Evolutionary conservation across 2,113 vertebrate genomes (phyloP), one percentile per base, ranked within the genome.

Genomic region (Sula dactylatra): DNA sequence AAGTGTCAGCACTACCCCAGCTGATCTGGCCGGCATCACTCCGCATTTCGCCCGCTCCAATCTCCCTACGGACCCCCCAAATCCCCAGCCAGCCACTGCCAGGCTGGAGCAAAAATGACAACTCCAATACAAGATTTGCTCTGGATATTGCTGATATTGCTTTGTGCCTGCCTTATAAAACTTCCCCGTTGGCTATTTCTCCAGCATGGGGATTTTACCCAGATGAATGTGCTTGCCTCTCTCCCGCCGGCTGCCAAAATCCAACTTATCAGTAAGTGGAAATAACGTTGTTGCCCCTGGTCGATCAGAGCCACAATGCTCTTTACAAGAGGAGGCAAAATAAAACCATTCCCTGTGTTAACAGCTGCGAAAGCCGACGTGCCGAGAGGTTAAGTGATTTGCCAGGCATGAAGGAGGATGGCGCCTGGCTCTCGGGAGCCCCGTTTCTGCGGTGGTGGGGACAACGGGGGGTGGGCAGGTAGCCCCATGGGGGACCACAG

Each of bases 91-190:
- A 0, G 11, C 42, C 86, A 45, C 90, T 77, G 83, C 72, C 4
- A 2, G 58, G 50, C 34, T 4, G 0, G 59, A 91, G 77, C 86
- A 88, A 78, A 92, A 94, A 95, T 81, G 88, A 94, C 96, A 88
- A 84, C 80, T 84, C 95, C 0, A 0, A 90, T 76, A 96, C 76
- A 94, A 97, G 94, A 88, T 96, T 92, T 95, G 92, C 95, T 92
- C 69, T 94, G 90, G 93, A 93, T 95, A 95, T 96, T 92, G 86
- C 91, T 94, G 92, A 93, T 96, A 96, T 96, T 96, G 88, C 73
- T 94, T 96, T 96, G 94, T 74, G 90, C 82, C 88, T 91, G 50
- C 56, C 85, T 88, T 89, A 91, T 94, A 88, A 94, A 93, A 93
- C 77, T 93, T 96, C 74, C 88, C 87, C 78, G 69, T 65, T 69